Evolutionary conservation across 2,113 vertebrate species (phyloP), one percentile per base, ranked within the genome.

Genomic region (Sarotherodon lohbergeri): DNA sequence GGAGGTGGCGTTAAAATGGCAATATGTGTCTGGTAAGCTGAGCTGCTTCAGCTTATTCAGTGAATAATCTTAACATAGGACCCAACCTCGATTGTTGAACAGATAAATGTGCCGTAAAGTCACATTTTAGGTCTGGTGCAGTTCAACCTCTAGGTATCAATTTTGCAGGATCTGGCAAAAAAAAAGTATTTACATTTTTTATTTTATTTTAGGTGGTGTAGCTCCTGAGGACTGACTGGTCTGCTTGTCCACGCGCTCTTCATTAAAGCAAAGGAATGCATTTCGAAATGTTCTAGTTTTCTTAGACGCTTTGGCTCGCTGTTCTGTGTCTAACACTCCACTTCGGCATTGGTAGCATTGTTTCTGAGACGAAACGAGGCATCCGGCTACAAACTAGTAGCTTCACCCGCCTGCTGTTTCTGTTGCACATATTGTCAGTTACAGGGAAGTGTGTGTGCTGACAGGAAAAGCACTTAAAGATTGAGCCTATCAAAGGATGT

Each of bases 1-100:
- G 71, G 24, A 66, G 34, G 61, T 66, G 43, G 81, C 19, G 48
- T 55, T 66, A 24, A 52, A 43, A 39, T 8, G 34, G 36, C 43
- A 50, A 48, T n/a, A 7, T 1, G 12, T 56, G 6, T 80, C 34
- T 61, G 24, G 11, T 46, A 41, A 41, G 17, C 85, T 84, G 32
- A 56, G 10, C 9, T 19, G 76, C 36, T 54, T 85, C 63, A 55
- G 19, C 56, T 27, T 48, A 24, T 76, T 8, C 41, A 11, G 43
- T 43, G 24, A 82, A 27, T 63, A 34, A 89, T 66, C 32, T 39
- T 71, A 84, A 88, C 80, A 90, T 79, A 83, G 82, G 90, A 93
- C 80, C 48, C 39, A 83, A 83, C 17, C 16, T n/a, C 41, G 22
- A 43, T 56, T 88, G 52, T 81, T 27, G n/a, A 88, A 85, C 17